Evolutionary conservation across 2,888 invertebrate species (phyloP), one percentile per base, ranked within the genome.

Genomic region (Acrobasis repandana): DNA sequence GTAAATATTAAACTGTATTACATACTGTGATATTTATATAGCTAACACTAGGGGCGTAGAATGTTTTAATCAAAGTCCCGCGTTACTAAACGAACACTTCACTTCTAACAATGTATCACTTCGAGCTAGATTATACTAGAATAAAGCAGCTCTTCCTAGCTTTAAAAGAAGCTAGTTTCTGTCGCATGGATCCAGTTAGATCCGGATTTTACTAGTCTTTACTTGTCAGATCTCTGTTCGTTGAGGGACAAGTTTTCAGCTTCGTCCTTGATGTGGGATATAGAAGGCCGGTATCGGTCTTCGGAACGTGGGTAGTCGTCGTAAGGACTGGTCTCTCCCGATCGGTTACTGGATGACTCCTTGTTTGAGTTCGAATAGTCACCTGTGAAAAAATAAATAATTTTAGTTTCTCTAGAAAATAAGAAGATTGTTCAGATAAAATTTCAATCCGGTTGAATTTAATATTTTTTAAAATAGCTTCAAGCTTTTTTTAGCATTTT

Each of bases 161-260:
- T 51, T 34, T 15, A 16, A 16, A 15, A 14, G n/a, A 52, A 9
- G 28, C 46, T 33, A 28, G 20, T 46, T 46, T 15, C 3, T 8
- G 11, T 36, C 61, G 66, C 67, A 68, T 68, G 67, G 58, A 56
- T 59, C 57, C 64, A 63, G 58, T 62, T 64, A 52, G 33, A 57
- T 50, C 62, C 54, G 56, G 47, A 50, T 51, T 18, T 34, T 11
- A 48, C 60, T 50, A 11, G 58, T 14, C 14, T 75, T 80, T 89
- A 91, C 76, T 91, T 92, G 69, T 92, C 92, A 82, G 88, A 87
- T 83, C 92, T 87, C 70, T 91, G 90, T 73, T 91, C 91, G 74
- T 93, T 93, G 60, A 93, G 86, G 6, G 93, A 93, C 9, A 93
- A 76, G 72, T 93, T 93, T 64, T 93, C 93, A 0, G 93, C 93